Evolutionary conservation across 2,888 invertebrate species (phyloP), one percentile per base, ranked within the genome.

Genomic region (Cecidostiba fungosa): DNA sequence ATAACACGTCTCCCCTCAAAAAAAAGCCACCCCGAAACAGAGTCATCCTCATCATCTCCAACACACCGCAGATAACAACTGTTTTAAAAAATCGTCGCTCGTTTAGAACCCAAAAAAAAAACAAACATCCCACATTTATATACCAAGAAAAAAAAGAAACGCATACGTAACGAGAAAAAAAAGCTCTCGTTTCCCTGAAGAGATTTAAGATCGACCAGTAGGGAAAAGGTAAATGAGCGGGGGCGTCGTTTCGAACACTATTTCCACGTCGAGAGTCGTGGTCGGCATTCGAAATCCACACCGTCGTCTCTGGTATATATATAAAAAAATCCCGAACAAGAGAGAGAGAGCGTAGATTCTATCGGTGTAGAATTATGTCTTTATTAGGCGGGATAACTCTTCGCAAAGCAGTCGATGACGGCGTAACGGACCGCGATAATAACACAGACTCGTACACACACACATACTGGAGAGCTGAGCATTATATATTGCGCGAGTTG

Each of bases 361-460:
- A 91, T 91, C 91, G 89, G 47, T 59, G 86, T 90, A 91, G 90
- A 91, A 91, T 91, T 91, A 91, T 91, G 91, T 91, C 91, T 91
- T 91, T 91, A 91, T 91, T 91, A 91, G 91, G 87, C 87, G 89
- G 88, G 89, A 90, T 90, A 89, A 89, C 69, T 79, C 69, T 70
- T 39, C 29, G 29, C 66, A 26, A 16, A 26, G 66, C 16, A 47
- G 26, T 78, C 80, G 72, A 72, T 39, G 70, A 43, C 72, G 66
- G n/a, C 23, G 23, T 79, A 79, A 79, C 79, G 79, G 19, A 10
- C 26, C 6, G 59, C 16, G 12, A 79, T 81, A 81, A 73, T 73
- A 73, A 43, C 59, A 26, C 23, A 14, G 54, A 59, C 54, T 59
- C 54, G 47, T 10, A 14, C 10, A n/a, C 23, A 14, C 26, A 26